Evolutionary conservation across 2,888 invertebrate species (phyloP).

Genomic region (Arrhopalites spinosus): DNA sequence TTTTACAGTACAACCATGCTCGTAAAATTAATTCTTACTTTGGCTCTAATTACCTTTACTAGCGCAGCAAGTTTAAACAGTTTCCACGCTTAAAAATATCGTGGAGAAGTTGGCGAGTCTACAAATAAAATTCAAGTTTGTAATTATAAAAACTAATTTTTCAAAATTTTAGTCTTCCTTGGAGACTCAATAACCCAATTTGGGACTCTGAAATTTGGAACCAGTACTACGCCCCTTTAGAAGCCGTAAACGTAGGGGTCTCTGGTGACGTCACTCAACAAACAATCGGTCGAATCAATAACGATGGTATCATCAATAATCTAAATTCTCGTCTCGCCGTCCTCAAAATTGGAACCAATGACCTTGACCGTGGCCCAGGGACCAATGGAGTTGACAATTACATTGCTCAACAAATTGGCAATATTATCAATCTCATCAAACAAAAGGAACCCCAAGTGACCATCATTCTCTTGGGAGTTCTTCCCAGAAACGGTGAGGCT

Average conservation of each 20-base stretch:
- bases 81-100: too few relatives aligned
- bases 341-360: slow-evolving; percentile 43
- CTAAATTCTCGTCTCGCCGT: slow-evolving; percentile 31
- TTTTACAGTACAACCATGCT: too few relatives aligned
- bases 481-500: slow-evolving; percentile 35
- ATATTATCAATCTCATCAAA: slow-evolving; percentile 34
- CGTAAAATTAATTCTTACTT: too few relatives aligned
- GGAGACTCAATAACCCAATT: slow-evolving; percentile 44
- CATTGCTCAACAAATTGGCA: slow-evolving; percentile 27
- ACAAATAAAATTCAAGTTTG: too few relatives aligned
- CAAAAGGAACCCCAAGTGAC: slow-evolving; percentile 32
- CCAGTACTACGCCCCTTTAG: slow-evolving; percentile 37
- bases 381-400: not conserved
- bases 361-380: slow-evolving; percentile 20
- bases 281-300: slow-evolving; percentile 33
- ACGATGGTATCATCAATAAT: slow-evolving; percentile 35
- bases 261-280: slow-evolving; percentile 28
- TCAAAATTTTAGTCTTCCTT: slow-evolving; percentile 33
- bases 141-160: too few relatives aligned
- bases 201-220: slow-evolving; percentile 36
- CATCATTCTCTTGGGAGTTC: slow-evolving; percentile 41
- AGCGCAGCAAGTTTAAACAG: too few relatives aligned
- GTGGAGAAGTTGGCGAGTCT: too few relatives aligned
- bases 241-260: slow-evolving; percentile 33
- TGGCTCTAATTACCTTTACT: too few relatives aligned